phyloP scores from a whole-genome alignment of 2,113 vertebrate species.

The Gasterosteus nipponicus region DNA sequence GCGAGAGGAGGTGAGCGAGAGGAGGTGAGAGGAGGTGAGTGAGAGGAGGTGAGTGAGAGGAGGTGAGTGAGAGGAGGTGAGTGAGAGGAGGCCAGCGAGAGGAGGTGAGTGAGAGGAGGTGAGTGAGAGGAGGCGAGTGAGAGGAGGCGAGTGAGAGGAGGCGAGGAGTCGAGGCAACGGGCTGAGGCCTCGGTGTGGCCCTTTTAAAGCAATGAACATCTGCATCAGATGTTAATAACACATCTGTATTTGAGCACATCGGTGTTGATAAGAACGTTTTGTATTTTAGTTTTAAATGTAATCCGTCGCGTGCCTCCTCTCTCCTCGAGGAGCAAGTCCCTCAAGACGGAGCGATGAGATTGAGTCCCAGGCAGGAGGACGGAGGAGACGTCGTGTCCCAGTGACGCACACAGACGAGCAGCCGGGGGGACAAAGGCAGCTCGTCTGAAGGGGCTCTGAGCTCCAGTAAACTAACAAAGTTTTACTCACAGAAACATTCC shows the following conservation, averaged over 20 bases:
- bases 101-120: no score
- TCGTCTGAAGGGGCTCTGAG: background rate
- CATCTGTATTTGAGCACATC: background rate
- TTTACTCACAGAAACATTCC: no score
- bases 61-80: no score
- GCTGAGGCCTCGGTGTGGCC: no score
- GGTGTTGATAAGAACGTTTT: background rate
- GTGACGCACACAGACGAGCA: conserved; percentile 1
- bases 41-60: no score
- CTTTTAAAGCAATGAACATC: background rate
- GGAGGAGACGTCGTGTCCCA: background rate
- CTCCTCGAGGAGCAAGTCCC: background rate
- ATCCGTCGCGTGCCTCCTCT: background rate
- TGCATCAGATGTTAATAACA: background rate
- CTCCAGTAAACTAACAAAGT: background rate
- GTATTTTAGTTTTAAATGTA: background rate
- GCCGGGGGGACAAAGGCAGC: background rate
- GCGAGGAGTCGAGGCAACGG: no score
- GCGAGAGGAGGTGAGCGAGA: no score
- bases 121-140: no score
- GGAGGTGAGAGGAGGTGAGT: no score
- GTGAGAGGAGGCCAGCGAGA: no score
- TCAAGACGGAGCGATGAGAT: background rate
- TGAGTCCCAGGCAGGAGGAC: background rate
- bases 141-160: no score